phyloP scores from a whole-genome alignment of 1,140 invertebrate species.

The Popillia japonica region DNA sequence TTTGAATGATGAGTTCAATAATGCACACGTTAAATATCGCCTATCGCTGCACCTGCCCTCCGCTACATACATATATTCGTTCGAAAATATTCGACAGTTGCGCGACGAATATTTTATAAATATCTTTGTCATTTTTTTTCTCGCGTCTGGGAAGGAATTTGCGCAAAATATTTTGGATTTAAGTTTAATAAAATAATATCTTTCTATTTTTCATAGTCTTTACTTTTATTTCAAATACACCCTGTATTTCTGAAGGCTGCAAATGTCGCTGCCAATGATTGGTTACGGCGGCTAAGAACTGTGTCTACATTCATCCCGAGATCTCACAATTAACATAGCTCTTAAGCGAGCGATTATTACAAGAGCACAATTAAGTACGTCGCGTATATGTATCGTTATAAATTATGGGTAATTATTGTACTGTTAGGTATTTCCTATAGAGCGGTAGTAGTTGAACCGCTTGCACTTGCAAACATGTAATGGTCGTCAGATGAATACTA shows the following conservation, averaged over 20 bases:
- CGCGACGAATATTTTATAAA: too few species aligned
- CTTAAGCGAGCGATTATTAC: conserved; percentile 21
- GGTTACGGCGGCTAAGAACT: background rate
- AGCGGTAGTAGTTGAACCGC: conserved; percentile 17
- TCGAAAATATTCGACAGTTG: too few species aligned
- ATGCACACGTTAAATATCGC: too few species aligned
- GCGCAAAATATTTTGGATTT: too few species aligned
- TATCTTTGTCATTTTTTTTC: too few species aligned
- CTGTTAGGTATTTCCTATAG: conserved; percentile 34
- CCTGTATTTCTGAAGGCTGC: background rate
- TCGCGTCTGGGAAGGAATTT: too few species aligned
- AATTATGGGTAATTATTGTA: conserved; percentile 33
- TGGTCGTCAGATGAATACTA: background rate
- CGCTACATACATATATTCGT: too few species aligned
- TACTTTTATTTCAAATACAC: too few species aligned
- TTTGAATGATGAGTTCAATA: too few species aligned
- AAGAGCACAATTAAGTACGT: conserved; percentile 20
- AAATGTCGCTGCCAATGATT: conserved; percentile 1
- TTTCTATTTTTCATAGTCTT: too few species aligned
- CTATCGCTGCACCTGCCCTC: too few species aligned
- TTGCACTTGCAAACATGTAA: conserved; percentile 5
- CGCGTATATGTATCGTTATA: conserved; percentile 16
- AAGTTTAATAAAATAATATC: too few species aligned
- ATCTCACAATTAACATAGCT: conserved; percentile 31
- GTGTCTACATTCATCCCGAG: background rate